Percentiles rank a stretch among this genome's conserved stretches.
Conservation (phyloP, 2,113 vertebrate genomes). For the Clarias gariepinus region DNA sequence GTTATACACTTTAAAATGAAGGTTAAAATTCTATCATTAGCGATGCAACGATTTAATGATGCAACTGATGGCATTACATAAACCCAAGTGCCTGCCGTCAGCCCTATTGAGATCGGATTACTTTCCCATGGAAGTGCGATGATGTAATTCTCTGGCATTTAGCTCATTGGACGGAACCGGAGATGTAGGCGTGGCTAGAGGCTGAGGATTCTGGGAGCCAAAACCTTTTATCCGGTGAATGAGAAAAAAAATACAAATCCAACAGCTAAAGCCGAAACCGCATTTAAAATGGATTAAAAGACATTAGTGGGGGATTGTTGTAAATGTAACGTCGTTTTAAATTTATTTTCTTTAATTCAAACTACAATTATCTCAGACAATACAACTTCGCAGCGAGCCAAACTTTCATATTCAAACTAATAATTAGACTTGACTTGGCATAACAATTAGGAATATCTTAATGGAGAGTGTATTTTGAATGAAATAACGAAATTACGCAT, state of each 20-base stretch:
- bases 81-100: background rate
- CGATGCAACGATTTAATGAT: background rate
- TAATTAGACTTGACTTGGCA: conserved; percentile 10
- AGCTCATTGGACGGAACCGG: background rate
- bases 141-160: too few species aligned
- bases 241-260: background rate
- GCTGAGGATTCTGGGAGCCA: too few species aligned
- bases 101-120: background rate
- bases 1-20: background rate
- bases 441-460: conserved; percentile 40
- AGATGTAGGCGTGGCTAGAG: background rate
- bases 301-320: conserved; percentile 2
- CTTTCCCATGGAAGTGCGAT: too few species aligned
- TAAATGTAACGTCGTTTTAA: background rate
- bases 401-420: background rate
- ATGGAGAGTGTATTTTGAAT: background rate
- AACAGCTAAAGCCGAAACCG: background rate
- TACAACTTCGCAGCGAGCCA: conserved; percentile 16
- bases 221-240: background rate
- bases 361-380: conserved; percentile 28
- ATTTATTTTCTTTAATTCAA: background rate
- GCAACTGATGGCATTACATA: background rate
- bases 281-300: background rate
- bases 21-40: background rate
- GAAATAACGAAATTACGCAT: background rate